These are phyloP conservation scores for Fregata magnificens DNA, from an alignment of 2,113 vertebrate species.

Conservation along the genomic window DNA sequence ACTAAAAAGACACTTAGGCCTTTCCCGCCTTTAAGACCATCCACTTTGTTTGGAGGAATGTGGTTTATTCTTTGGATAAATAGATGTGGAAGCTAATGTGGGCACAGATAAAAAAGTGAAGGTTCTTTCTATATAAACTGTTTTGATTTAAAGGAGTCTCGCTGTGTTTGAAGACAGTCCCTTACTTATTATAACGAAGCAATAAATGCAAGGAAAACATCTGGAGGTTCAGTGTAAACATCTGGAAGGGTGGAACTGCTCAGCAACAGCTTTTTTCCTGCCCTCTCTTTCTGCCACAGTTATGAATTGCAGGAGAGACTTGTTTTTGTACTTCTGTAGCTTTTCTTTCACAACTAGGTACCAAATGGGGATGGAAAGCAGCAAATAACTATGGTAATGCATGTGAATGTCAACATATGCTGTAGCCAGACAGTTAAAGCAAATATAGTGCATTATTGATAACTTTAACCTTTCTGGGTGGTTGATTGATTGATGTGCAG, in stretches of 20 bases:
- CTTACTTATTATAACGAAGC: neutral
- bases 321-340: neutral
- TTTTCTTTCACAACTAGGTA: neutral
- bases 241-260: neutral
- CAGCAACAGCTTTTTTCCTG: neutral
- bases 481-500: neutral
- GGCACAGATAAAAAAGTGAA: neutral
- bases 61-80: neutral
- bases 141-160: neutral
- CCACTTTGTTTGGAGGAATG: neutral
- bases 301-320: neutral
- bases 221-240: conserved; percentile 12
- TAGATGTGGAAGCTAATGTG: neutral
- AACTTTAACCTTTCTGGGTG: neutral
- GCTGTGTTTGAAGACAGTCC: neutral
- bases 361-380: neutral
- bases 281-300: neutral
- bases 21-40: neutral
- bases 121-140: neutral
- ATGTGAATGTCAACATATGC: neutral
- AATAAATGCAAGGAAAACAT: conserved; percentile 1
- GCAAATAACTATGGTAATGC: neutral
- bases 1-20: neutral
- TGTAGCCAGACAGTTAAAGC: neutral
- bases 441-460: neutral